Percentiles rank a stretch among this genome's conserved stretches.
phyloP scores from a whole-genome alignment of 1,140 invertebrate species.

The Ectropis grisescens region DNA sequence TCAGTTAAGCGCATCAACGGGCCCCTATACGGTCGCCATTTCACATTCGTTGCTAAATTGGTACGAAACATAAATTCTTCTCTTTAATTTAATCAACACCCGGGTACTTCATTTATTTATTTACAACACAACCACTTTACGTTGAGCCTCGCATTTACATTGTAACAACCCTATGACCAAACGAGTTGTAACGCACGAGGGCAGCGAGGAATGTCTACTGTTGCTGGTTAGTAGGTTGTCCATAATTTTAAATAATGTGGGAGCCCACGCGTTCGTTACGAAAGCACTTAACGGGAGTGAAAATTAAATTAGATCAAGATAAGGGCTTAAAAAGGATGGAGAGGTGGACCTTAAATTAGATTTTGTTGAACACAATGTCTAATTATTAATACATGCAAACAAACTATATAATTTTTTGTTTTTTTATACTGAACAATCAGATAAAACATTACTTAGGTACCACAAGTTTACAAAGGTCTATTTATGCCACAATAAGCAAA shows the following conservation, averaged over 20 bases:
- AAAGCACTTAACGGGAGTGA: constrained; percentile 11
- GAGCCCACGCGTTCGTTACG: constrained; percentile 19
- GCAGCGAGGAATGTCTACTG: too few species aligned
- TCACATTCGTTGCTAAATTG: constrained; percentile 60
- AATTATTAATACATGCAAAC: constrained; percentile 8
- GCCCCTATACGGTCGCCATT: constrained; percentile 50
- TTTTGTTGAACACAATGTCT: constrained; percentile 1
- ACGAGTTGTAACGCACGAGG: too few species aligned
- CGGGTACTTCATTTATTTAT: constrained; percentile 37
- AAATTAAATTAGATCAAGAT: constrained; percentile 16
- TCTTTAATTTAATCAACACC: constrained; percentile 63
- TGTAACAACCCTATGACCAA: too few species aligned
- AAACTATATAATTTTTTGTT: constrained; percentile 2
- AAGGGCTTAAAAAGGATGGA: constrained; percentile 6
- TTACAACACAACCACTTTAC: constrained; percentile 24
- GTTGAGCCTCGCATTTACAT: constrained; percentile 26
- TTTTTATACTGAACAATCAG: too few species aligned
- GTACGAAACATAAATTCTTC: constrained; percentile 48
- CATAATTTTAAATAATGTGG: constrained; percentile 38
- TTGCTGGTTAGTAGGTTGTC: constrained; percentile 17
- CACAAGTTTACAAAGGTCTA: too few species aligned
- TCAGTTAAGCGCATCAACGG: too few species aligned
- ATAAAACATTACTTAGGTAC: too few species aligned
- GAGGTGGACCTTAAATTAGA: background rate
- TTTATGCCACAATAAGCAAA: too few species aligned